Percentiles rank a stretch among this genome's conserved stretches.
Conservation (phyloP, 1,140 invertebrate species). For the Drosophila oshimai region DNA sequence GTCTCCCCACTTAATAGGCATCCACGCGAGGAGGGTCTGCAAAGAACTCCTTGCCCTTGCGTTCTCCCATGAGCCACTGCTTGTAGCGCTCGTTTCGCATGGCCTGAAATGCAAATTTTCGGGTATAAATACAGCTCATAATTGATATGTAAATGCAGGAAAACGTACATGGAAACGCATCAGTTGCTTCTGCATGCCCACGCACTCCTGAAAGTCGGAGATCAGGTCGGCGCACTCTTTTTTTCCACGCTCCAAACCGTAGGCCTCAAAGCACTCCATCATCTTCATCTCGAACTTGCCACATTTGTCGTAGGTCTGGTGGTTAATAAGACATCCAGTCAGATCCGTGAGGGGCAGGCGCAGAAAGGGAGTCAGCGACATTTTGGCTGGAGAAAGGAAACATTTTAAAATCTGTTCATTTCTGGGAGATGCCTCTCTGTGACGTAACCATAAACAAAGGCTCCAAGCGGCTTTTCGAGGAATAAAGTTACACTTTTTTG, state of each 20-base stretch:
- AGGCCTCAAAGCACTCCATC: constrained; percentile 89
- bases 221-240: constrained; percentile 85
- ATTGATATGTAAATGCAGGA: background rate
- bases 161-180: constrained; percentile 83
- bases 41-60: constrained; percentile 82
- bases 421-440: constrained; percentile 11
- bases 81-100: constrained; percentile 85
- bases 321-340: constrained; percentile 85
- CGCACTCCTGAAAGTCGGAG: constrained; percentile 87
- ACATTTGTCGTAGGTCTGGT: constrained; percentile 86
- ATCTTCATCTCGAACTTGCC: constrained; percentile 86
- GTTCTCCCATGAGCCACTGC: constrained; percentile 84
- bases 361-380: constrained; percentile 85
- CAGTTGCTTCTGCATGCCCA: constrained; percentile 84
- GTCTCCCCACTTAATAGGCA: constrained; percentile 76
- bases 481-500: no score
- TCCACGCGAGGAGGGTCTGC: constrained; percentile 83
- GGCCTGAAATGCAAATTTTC: constrained; percentile 65
- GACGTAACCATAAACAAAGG: constrained; percentile 68
- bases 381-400: constrained; percentile 31
- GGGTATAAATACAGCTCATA: background rate
- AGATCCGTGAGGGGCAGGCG: constrained; percentile 88
- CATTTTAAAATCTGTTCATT: background rate
- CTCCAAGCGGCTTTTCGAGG: background rate
- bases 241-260: constrained; percentile 85